Conservation (phyloP, 1,140 invertebrate genomes). For the Lethocerus indicus region DNA sequence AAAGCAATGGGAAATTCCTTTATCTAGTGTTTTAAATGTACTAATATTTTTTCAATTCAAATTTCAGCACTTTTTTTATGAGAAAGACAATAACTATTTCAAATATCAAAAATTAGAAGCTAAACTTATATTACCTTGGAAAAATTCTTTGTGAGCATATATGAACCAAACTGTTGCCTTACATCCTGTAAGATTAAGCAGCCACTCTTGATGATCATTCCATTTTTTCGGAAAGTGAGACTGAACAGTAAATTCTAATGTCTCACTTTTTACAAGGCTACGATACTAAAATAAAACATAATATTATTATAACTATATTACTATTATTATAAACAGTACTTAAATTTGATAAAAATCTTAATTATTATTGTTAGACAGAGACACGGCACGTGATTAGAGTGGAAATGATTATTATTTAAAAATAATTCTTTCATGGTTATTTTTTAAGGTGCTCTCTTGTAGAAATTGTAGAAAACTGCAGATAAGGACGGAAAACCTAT, state of each 20-base stretch:
- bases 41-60: background rate
- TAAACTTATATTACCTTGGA: slow-evolving; percentile 59
- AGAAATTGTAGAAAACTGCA: background rate
- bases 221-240: slow-evolving; percentile 77
- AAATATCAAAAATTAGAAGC: too few species aligned
- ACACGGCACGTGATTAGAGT: too few species aligned
- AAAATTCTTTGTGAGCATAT: slow-evolving; percentile 89
- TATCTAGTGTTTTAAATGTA: background rate
- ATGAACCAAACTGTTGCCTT: slow-evolving; percentile 85
- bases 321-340: too few species aligned
- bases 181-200: slow-evolving; percentile 73
- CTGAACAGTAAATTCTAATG: slow-evolving; percentile 75
- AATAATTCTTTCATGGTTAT: too few species aligned
- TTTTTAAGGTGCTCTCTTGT: too few species aligned
- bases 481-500: too few species aligned
- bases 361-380: too few species aligned
- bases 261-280: slow-evolving; percentile 83
- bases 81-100: background rate
- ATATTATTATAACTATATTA: background rate
- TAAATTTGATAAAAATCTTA: too few species aligned
- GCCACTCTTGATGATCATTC: slow-evolving; percentile 93
- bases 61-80: background rate
- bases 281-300: slow-evolving; percentile 39
- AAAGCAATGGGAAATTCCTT: slow-evolving; percentile 3
- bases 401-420: too few species aligned